These are phyloP conservation scores for Cheilosia grossa DNA, from an alignment of 2,888 invertebrate genomes.

Conservation along the genomic window DNA sequence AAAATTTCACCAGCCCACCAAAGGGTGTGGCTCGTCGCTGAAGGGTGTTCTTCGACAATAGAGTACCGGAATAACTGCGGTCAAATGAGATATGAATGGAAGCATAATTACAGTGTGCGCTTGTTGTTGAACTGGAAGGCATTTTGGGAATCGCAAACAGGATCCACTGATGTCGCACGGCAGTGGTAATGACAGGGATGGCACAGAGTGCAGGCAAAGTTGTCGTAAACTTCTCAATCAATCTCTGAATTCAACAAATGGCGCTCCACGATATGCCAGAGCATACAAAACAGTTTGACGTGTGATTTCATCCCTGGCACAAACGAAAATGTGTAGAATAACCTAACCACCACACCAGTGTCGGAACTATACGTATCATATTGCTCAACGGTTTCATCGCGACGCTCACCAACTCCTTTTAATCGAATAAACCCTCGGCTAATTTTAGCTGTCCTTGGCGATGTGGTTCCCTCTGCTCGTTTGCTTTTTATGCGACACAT, in stretches of 20 bases:
- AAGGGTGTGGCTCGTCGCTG: background rate
- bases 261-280: no score
- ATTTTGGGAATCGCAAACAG: conserved; percentile 5
- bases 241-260: no score
- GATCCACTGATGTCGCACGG: background rate
- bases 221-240: no score
- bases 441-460: conserved; percentile 69
- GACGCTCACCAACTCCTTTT: conserved; percentile 13
- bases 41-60: background rate
- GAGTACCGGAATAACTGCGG: background rate
- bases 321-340: no score
- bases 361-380: no score
- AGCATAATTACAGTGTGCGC: conserved; percentile 24
- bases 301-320: no score
- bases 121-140: conserved; percentile 12
- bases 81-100: conserved; percentile 49
- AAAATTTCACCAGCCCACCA: conserved; percentile 14
- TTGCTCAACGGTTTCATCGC: conserved; percentile 1
- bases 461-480: conserved; percentile 5
- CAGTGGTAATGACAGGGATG: background rate
- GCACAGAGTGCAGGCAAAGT: background rate
- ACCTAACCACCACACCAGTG: no score
- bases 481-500: conserved; percentile 28
- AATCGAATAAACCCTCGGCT: conserved; percentile 59
- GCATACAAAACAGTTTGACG: no score